Evolutionary conservation across 2,113 vertebrate species (phyloP).

Genomic region (Neoarius graeffei): DNA sequence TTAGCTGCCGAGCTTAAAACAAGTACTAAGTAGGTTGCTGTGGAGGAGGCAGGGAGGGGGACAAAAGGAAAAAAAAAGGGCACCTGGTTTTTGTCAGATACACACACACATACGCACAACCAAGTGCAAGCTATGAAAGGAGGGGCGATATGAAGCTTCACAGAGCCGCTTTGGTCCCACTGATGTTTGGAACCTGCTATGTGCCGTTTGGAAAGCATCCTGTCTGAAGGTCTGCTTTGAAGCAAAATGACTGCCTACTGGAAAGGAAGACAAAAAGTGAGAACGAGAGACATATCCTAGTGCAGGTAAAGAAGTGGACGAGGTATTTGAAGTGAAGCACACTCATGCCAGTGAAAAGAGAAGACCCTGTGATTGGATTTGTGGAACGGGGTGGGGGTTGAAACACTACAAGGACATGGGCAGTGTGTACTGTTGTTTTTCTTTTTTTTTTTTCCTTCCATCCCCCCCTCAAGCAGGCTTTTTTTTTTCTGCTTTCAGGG

Average conservation of each 20-base stretch:
- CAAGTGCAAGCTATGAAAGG: constrained; percentile 8
- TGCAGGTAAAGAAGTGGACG: constrained; percentile 26
- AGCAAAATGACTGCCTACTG: constrained; percentile 26
- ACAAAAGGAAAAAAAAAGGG: constrained; percentile 10
- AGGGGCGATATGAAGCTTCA: constrained; percentile 27
- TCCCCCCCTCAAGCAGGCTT: constrained; percentile 34
- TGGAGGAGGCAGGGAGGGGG: neutral
- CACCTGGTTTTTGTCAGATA: constrained; percentile 53
- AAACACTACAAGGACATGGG: constrained; percentile 51
- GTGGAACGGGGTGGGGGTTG: constrained; percentile 42
- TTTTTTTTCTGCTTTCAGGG: constrained; percentile 52
- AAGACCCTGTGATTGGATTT: constrained; percentile 46
- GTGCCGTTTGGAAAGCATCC: constrained; percentile 40
- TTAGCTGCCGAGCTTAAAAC: constrained; percentile 21
- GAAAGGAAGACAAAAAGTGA: neutral
- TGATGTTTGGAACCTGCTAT: constrained; percentile 50
- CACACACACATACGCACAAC: constrained; percentile 21
- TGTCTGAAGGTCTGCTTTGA: constrained; percentile 44
- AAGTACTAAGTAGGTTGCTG: constrained; percentile 6
- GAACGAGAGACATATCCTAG: neutral
- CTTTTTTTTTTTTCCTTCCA: constrained; percentile 22
- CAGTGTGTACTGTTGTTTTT: constrained; percentile 49
- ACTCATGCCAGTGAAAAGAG: constrained; percentile 38
- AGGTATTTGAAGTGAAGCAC: constrained; percentile 47
- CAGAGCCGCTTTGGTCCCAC: constrained; percentile 21